Conservation (phyloP, 2,888 invertebrate genomes). For the Lamproptera curius region DNA sequence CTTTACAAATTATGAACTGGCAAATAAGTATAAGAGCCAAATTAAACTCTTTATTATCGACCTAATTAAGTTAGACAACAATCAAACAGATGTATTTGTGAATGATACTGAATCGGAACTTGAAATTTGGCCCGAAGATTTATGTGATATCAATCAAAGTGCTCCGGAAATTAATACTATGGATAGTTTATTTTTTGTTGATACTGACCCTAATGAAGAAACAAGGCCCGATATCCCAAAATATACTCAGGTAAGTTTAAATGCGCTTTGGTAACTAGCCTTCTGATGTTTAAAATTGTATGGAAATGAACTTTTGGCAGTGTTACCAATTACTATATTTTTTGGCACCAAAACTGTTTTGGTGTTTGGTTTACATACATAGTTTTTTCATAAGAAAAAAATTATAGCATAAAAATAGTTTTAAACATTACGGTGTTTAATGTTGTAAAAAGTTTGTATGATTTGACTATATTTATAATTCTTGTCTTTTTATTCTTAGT, state of each 20-base stretch:
- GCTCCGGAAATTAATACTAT: conserved; percentile 29
- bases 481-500: no score
- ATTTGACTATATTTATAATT: no score
- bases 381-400: no score
- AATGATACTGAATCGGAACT: conserved; percentile 59
- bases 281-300: no score
- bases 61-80: conserved; percentile 54
- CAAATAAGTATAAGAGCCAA: conserved; percentile 61
- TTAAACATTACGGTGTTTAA: no score
- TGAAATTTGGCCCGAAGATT: conserved; percentile 62
- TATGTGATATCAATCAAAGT: conserved; percentile 32
- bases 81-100: conserved; percentile 36
- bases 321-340: no score
- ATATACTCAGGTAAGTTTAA: conserved; percentile 51
- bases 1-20: conserved; percentile 62
- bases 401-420: no score
- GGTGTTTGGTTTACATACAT: no score
- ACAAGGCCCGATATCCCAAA: conserved; percentile 44
- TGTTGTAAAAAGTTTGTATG: no score
- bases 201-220: conserved; percentile 52
- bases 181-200: conserved; percentile 63
- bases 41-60: conserved; percentile 67
- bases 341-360: no score
- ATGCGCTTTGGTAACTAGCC: no score
- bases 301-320: no score